These are phyloP conservation scores for Coluber constrictor DNA, from an alignment of 2,797 vertebrate species.

Conservation along the genomic window DNA sequence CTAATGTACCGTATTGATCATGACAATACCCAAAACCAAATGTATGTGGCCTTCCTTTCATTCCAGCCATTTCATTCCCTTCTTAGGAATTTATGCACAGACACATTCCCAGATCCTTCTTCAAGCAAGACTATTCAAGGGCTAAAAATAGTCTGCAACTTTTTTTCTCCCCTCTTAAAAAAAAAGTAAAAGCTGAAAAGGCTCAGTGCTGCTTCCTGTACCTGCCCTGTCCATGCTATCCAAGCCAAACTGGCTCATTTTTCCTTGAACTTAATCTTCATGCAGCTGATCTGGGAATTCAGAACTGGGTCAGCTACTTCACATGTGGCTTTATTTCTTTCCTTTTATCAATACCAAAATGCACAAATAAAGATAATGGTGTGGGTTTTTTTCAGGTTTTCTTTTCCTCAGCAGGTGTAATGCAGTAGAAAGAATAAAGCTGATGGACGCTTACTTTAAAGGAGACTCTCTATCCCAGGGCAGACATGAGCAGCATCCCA, in stretches of 20 bases:
- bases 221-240: not conserved
- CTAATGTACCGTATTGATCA: not conserved
- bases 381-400: not conserved
- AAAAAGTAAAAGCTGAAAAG: not conserved
- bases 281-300: not conserved
- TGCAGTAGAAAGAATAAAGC: not conserved
- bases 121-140: not conserved
- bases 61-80: not conserved
- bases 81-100: not conserved
- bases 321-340: not conserved
- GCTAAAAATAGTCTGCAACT: not conserved
- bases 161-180: not conserved
- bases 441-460: not conserved
- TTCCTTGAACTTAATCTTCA: not conserved
- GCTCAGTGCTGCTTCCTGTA: not conserved
- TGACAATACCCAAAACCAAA: not conserved
- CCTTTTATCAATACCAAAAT: slow-evolving; percentile 9
- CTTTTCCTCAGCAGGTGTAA: not conserved
- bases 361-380: not conserved
- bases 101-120: not conserved
- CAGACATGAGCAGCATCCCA: not conserved
- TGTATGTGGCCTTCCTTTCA: too few relatives aligned
- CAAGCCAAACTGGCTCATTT: not conserved
- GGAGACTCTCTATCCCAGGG: not conserved
- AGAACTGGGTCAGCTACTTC: slow-evolving; percentile 44